Base-by-base conservation (phyloP, 2,797 vertebrate species). In the Masticophis lateralis region DNA sequence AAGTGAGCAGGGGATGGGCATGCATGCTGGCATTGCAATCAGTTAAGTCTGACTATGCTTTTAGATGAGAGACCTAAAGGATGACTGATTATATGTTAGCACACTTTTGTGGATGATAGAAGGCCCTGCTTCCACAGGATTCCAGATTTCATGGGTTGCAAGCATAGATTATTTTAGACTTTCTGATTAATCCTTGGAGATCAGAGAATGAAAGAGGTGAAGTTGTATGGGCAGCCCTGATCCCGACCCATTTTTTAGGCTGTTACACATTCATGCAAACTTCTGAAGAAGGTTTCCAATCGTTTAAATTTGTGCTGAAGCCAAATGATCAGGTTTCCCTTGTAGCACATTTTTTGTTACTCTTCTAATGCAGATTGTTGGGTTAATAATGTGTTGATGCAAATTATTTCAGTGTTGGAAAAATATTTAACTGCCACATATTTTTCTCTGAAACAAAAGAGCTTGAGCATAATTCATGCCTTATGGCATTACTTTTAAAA, bases 401-500 rank as follows among this genome's bases (percentile, higher is more conserved):
- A 94, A 94, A 95, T 90, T 59, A 91, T 0, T 56, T 22, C 63
- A 53, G 5, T 91, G 92, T 94, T 95, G 89, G 91, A 5, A 92
- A 96, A 96, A 96, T 91, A 96, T 91, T 92, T 95, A 9, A 69
- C 1, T 18, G 60, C 92, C 86, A 25, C 92, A 28, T 27, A 61
- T 47, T 93, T 96, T 96, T 93, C 91, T 89, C 91, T 95, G 92
- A 95, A 96, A 97, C 96, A 96, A 96, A 97, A 94, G 96, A 94
- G 86, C n/a, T 87, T 94, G 90, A 95, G 88, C 94, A 94, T 92
- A 90, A 14, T 95, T 96, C 95, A 94, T 95, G 96, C 97, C 96
- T 96, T 96, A 97, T 97, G 97, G 94, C 95, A 94, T 51, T 96
- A 51, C 95, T 97, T 97, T 95, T 95, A 79, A 91, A 92, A 96